phyloP scores from a whole-genome alignment of 2,113 vertebrate genomes.

The Pseudopodoces humilis region DNA sequence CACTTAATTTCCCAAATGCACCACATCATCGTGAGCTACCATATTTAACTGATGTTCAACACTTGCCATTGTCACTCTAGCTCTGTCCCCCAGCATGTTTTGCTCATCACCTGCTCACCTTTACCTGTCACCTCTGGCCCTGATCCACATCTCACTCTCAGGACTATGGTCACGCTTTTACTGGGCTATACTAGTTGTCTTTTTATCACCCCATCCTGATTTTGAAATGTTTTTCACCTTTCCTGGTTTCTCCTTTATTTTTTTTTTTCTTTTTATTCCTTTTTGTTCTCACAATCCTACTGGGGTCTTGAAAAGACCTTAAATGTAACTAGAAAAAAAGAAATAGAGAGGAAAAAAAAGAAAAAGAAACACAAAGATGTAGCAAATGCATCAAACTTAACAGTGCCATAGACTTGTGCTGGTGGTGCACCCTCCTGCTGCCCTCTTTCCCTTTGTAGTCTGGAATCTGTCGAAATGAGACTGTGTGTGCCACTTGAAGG shows the following conservation, averaged over 20 bases:
- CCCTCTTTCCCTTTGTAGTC: slow-evolving; percentile 20
- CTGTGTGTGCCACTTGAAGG: background rate
- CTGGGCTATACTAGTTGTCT: background rate
- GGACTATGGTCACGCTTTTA: background rate
- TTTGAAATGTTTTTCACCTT: background rate
- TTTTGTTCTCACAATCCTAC: background rate
- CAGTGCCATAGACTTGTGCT: background rate
- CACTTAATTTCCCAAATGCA: background rate
- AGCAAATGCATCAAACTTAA: slow-evolving; percentile 12
- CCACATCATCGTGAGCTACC: background rate
- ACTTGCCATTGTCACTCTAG: background rate
- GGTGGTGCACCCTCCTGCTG: background rate
- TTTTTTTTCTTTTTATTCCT: background rate
- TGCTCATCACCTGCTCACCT: background rate
- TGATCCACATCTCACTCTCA: background rate
- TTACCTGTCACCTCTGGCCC: background rate
- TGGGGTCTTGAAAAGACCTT: background rate
- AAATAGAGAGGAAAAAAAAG: background rate
- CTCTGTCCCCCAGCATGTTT: background rate
- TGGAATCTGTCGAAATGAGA: background rate
- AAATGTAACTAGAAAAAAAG: background rate
- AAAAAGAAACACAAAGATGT: background rate
- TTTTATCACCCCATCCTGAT: background rate
- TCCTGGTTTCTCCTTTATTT: background rate
- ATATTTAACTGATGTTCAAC: background rate